These are phyloP conservation scores for Hedya salicella DNA, from an alignment of 2,888 invertebrate species.

Conservation along the genomic window DNA sequence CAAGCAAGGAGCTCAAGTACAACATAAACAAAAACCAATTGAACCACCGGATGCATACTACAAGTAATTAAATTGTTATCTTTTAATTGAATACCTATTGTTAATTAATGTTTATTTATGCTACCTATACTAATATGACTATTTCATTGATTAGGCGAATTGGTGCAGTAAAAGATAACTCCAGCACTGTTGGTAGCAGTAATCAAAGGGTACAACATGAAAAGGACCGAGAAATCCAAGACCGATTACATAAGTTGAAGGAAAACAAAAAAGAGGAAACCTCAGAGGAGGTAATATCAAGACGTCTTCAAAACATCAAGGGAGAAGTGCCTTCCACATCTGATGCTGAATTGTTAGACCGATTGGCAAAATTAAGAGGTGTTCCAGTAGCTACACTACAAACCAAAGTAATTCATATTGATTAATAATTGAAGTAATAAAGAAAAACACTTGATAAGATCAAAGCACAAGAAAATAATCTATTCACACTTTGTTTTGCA, in stretches of 20 bases:
- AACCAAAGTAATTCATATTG: slow-evolving; percentile 61
- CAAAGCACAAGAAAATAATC: too few species aligned
- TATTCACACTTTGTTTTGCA: too few species aligned
- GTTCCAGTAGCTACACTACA: slow-evolving; percentile 64
- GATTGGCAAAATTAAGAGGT: slow-evolving; percentile 89
- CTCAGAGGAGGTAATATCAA: slow-evolving; percentile 62
- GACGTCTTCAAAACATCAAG: slow-evolving; percentile 68
- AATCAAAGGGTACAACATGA: slow-evolving; percentile 63
- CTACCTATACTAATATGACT: background rate
- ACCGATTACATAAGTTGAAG: slow-evolving; percentile 88
- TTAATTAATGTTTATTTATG: too few species aligned
- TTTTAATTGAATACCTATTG: too few species aligned
- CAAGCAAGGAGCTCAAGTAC: slow-evolving; percentile 51
- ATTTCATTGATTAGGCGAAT: slow-evolving; percentile 52
- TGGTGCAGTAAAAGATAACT: slow-evolving; percentile 47
- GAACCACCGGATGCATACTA: slow-evolving; percentile 84
- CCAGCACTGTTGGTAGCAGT: slow-evolving; percentile 26
- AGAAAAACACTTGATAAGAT: background rate
- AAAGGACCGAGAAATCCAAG: slow-evolving; percentile 86
- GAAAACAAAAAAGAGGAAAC: slow-evolving; percentile 71
- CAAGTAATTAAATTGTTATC: slow-evolving; percentile 71
- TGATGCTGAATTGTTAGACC: slow-evolving; percentile 87
- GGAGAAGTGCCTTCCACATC: slow-evolving; percentile 75
- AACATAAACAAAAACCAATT: slow-evolving; percentile 51
- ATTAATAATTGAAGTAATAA: slow-evolving; percentile 45